These are phyloP conservation scores for Coendou prehensilis DNA, from an alignment of 2,797 vertebrate genomes.

Conservation along the genomic window DNA sequence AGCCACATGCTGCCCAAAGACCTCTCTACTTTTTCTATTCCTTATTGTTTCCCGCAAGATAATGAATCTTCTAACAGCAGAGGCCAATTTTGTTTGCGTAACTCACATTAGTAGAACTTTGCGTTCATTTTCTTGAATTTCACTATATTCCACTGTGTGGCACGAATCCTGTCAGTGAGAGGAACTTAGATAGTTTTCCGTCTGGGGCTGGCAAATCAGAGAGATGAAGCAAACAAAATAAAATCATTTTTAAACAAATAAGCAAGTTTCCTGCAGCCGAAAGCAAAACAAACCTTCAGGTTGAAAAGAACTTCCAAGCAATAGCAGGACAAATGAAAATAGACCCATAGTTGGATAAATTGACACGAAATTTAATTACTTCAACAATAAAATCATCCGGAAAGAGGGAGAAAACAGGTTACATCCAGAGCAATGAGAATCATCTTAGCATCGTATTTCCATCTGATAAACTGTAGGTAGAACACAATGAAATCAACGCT, in stretches of 20 bases:
- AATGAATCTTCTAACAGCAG: neutral
- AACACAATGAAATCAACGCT: neutral
- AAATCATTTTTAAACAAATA: constrained; percentile 9
- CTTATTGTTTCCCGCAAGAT: neutral
- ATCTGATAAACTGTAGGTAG: neutral
- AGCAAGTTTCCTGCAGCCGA: neutral
- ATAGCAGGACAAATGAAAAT: neutral
- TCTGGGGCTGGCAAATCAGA: neutral
- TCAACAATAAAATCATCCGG: neutral
- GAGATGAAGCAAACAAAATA: neutral
- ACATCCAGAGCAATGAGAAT: constrained; percentile 17
- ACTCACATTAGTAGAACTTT: neutral
- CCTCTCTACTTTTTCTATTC: neutral
- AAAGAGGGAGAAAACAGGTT: neutral
- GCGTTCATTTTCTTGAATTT: neutral
- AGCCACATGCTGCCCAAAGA: neutral
- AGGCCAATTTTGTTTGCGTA: neutral
- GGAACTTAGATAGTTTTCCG: neutral
- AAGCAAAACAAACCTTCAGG: neutral
- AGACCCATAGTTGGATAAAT: neutral
- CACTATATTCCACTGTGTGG: neutral
- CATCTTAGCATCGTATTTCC: neutral
- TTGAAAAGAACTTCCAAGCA: neutral
- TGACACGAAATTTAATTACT: neutral
- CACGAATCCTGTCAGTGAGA: neutral